phyloP scores from a whole-genome alignment of 2,888 invertebrate species.

The Onchidella celtica region DNA sequence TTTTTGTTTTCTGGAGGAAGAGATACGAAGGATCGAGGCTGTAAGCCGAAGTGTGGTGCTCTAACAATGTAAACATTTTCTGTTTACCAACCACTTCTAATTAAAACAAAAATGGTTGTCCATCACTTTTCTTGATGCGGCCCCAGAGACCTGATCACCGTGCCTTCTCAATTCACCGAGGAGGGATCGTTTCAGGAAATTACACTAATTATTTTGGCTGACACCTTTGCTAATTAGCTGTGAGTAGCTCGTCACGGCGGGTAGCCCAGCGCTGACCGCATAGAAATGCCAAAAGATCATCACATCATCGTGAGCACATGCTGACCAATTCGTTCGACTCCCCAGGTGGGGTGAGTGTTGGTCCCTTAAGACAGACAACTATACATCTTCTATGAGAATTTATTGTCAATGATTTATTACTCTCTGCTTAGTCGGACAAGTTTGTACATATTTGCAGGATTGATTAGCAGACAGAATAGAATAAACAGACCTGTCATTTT shows the following conservation, averaged over 20 bases:
- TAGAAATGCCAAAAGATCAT: background rate
- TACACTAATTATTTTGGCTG: constrained; percentile 19
- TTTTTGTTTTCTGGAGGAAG: too few species aligned
- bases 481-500: too few species aligned
- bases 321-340: background rate
- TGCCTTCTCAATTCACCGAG: background rate
- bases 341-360: background rate
- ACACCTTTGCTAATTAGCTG: constrained; percentile 32
- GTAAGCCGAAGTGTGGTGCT: too few species aligned
- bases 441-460: too few species aligned
- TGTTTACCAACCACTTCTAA: too few species aligned
- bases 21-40: too few species aligned
- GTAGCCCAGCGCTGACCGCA: background rate
- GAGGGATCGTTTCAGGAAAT: background rate
- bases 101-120: background rate
- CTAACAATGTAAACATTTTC: too few species aligned
- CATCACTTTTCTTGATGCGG: background rate
- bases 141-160: background rate
- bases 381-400: background rate
- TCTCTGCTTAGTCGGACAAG: too few species aligned
- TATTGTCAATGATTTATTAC: background rate
- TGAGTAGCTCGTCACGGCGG: background rate
- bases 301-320: background rate
- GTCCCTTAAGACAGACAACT: background rate
- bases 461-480: too few species aligned